A percentile compares a stretch with the other conserved stretches of the same genome.
Evolutionary conservation across 2,888 invertebrate genomes (phyloP).

Genomic region (Choreutis nemorana): DNA sequence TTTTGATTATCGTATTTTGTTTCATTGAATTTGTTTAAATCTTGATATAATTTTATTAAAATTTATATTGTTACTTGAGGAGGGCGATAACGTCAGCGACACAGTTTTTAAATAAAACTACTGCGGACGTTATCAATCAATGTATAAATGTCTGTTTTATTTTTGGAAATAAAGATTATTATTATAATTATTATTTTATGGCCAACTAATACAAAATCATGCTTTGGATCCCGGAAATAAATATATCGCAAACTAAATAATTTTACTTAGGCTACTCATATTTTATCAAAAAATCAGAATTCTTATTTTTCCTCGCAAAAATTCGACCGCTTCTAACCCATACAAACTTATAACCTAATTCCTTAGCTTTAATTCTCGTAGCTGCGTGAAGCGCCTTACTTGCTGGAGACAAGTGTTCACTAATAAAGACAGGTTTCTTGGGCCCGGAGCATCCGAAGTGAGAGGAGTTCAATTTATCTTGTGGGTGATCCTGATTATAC

Average conservation of each 20-base stretch:
- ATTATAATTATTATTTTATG: too few relatives aligned
- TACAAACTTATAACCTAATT: slow-evolving; percentile 1
- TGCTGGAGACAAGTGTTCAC: slow-evolving; percentile 4
- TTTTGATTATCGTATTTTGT: too few relatives aligned
- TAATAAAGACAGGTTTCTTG: slow-evolving; percentile 1
- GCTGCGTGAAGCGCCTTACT: slow-evolving; percentile 6
- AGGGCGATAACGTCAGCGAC: too few relatives aligned
- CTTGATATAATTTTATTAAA: too few relatives aligned
- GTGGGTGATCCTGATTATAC: slow-evolving; percentile 9
- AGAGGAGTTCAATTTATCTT: slow-evolving; percentile 9
- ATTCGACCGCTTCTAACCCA: slow-evolving; percentile 6
- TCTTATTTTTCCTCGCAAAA: slow-evolving; percentile 2
- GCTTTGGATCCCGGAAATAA: slow-evolving; percentile 1
- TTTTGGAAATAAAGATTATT: too few relatives aligned
- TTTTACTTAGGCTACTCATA: neutral
- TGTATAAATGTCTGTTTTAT: too few relatives aligned
- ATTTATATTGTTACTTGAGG: too few relatives aligned
- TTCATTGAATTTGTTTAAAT: too few relatives aligned
- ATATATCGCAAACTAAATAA: slow-evolving; percentile 1
- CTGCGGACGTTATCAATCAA: too few relatives aligned
- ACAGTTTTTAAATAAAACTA: too few relatives aligned
- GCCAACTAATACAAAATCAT: too few relatives aligned
- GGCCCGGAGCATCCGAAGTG: slow-evolving; percentile 6
- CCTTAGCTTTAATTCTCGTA: slow-evolving; percentile 1
- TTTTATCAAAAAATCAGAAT: neutral